phyloP scores from a whole-genome alignment of 2,888 invertebrate genomes.

The Eupsilia transversa region DNA sequence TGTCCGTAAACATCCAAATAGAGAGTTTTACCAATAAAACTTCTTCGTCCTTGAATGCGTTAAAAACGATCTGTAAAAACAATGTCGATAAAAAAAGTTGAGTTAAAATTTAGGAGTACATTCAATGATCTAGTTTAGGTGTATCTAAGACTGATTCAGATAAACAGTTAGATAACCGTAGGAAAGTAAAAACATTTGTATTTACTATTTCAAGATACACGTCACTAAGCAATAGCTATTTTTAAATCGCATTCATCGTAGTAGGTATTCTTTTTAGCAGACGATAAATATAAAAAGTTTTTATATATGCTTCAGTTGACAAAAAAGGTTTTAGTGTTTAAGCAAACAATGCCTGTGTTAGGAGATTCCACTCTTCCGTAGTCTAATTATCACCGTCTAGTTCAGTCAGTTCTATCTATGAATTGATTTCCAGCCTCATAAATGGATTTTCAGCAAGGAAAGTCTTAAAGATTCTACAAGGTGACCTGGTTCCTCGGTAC shows the following conservation, averaged over 20 bases:
- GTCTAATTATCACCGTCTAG: neutral
- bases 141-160: slow-evolving; percentile 35
- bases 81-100: neutral
- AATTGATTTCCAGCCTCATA: neutral
- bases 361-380: too few relatives aligned
- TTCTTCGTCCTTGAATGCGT: too few relatives aligned
- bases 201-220: slow-evolving; percentile 8
- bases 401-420: neutral
- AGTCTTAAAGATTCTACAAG: slow-evolving; percentile 15
- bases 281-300: too few relatives aligned
- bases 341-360: too few relatives aligned
- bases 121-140: slow-evolving; percentile 25
- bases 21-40: too few relatives aligned
- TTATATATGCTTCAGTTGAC: too few relatives aligned
- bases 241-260: slow-evolving; percentile 24
- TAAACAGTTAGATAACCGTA: slow-evolving; percentile 17
- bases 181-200: slow-evolving; percentile 19
- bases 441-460: neutral
- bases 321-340: too few relatives aligned
- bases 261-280: slow-evolving; percentile 17
- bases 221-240: slow-evolving; percentile 36
- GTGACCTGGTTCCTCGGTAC: slow-evolving; percentile 39
- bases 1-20: neutral
- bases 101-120: slow-evolving; percentile 13
- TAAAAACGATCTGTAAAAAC: slow-evolving; percentile 11